phyloP scores from a whole-genome alignment of 2,888 invertebrate species.

The Oscheius sp. region DNA sequence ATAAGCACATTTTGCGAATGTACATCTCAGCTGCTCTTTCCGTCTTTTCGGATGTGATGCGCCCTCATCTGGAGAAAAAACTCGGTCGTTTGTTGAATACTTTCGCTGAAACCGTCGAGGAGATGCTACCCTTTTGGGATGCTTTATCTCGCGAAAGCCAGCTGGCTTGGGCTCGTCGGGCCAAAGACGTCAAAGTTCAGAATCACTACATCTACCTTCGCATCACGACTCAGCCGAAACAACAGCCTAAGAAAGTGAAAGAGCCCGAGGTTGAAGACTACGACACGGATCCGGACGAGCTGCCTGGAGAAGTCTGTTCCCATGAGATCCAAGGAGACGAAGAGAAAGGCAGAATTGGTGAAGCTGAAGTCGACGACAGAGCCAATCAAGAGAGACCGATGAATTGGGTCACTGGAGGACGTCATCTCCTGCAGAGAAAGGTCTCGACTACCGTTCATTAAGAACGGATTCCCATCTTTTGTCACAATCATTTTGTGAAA shows the following conservation, averaged over 20 bases:
- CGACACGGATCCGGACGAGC: conserved; percentile 26
- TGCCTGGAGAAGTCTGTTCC: conserved; percentile 13
- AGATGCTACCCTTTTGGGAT: conserved; percentile 19
- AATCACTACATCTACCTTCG: conserved; percentile 21
- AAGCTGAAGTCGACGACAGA: too few relatives aligned
- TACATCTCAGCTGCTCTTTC: conserved; percentile 17
- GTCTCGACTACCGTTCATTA: not conserved
- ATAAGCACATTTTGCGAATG: conserved; percentile 11
- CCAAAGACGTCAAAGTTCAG: conserved; percentile 9
- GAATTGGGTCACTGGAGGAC: conserved; percentile 11
- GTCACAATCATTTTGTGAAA: not conserved
- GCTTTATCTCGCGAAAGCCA: not conserved
- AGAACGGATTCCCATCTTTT: not conserved
- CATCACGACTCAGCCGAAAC: not conserved
- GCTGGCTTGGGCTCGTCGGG: conserved; percentile 6
- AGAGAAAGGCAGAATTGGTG: not conserved
- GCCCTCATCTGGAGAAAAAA: conserved; percentile 5
- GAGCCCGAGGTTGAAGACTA: conserved; percentile 6
- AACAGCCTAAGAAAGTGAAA: not conserved
- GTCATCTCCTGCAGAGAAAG: conserved; percentile 11
- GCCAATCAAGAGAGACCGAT: too few relatives aligned
- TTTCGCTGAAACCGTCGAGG: conserved; percentile 14
- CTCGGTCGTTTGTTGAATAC: not conserved
- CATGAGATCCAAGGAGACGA: not conserved
- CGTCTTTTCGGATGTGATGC: conserved; percentile 24